Base-by-base conservation (phyloP, 2,888 invertebrate genomes). In the Crematogaster levior region DNA sequence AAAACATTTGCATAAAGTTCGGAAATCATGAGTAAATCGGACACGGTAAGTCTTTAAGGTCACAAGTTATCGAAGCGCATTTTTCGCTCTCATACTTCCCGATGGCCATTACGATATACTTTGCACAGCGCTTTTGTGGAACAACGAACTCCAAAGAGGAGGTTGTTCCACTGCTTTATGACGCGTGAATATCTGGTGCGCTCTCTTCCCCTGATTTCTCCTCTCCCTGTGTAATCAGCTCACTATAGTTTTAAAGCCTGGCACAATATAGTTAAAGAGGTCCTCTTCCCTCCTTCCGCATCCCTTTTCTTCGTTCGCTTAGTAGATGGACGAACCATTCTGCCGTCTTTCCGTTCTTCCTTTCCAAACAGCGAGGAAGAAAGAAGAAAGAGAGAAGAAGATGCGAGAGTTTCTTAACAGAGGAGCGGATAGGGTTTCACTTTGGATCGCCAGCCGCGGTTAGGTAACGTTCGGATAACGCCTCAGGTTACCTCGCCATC, bases 121-220 rank as follows among this genome's bases (percentile, higher is more conserved):
- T 81, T 60, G 84, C 66, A 63, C 80, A 56, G 40, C 48, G 73
- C 34, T 66, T 12, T 43, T 24, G 21, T 43, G 77, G 77, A 65
- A 53, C 43, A 66, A 77, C 34, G 68, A 79, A 79, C 77, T 79
- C 56, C 82, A 43, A 74, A 80, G 85, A 77, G 82, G 80, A 88
- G 86, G 87, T 87, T 88, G 88, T 88, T 90, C 87, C 88, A 87
- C 86, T 91, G 91, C 91, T 92, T 92, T 92, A 92, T 92, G 92
- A 91, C 88, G 91, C 92, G 92, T 92, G 92, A 92, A 92, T 92
- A 92, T 92, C 91, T 92, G 85, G 83, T 86, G 70, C n/a, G 81
- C 80, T 85, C 82, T 81, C 15, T 3, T 27, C n/a, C 15, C 40
- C 66, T 10, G 7, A 3, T 27, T 53, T 40, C 66, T 30, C 21